These are phyloP conservation scores for Gnathonemus longibarbis DNA, from an alignment of 2,113 vertebrate species.

Conservation along the genomic window DNA sequence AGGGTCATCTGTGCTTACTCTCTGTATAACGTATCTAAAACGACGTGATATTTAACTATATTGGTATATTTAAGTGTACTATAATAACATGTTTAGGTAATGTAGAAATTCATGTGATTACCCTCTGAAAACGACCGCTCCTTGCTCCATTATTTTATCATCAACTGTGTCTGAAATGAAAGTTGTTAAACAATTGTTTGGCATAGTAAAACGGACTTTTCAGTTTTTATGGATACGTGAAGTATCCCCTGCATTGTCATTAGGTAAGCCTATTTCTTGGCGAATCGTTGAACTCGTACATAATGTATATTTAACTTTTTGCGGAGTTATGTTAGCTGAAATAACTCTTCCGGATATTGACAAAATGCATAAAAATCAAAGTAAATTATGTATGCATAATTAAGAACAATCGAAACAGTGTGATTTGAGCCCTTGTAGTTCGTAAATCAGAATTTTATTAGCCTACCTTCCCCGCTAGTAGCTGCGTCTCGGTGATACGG, in stretches of 20 bases:
- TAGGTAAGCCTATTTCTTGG: not conserved
- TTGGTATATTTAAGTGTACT: conserved; percentile 2
- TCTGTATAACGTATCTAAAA: conserved; percentile 56
- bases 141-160: conserved; percentile 55
- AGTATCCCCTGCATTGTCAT: not conserved
- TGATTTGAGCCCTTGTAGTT: not conserved
- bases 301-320: not conserved
- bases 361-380: not conserved
- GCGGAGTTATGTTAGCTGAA: not conserved
- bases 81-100: not conserved
- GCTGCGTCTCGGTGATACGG: not conserved
- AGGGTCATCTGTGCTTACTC: conserved; percentile 46
- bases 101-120: conserved; percentile 20
- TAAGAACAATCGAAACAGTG: not conserved
- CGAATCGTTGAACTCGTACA: not conserved
- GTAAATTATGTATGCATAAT: not conserved
- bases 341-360: not conserved
- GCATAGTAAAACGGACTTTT: not conserved
- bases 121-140: conserved; percentile 58
- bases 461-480: not conserved
- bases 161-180: conserved; percentile 55
- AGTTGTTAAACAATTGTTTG: not conserved
- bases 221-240: not conserved
- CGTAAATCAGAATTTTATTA: not conserved
- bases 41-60: not conserved